Conservation (phyloP, 1,140 invertebrate species). For the Bombus sylvicola region DNA sequence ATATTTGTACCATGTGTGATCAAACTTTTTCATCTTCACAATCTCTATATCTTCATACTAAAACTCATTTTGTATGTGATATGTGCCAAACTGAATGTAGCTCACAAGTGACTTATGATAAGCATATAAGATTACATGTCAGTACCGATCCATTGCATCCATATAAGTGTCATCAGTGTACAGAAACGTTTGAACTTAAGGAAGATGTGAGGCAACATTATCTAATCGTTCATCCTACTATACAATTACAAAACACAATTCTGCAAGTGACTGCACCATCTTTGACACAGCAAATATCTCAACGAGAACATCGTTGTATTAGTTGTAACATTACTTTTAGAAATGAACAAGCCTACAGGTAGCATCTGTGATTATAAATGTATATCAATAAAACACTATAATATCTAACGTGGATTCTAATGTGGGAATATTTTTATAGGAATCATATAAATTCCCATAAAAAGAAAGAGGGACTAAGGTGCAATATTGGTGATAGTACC, state of each 20-base stretch:
- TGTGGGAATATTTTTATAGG: conserved; percentile 52
- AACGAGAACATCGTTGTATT: conserved; percentile 54
- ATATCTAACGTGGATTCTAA: background rate
- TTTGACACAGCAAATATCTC: conserved; percentile 10
- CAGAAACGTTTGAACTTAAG: conserved; percentile 69
- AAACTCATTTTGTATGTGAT: conserved; percentile 73
- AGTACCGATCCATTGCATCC: conserved; percentile 69
- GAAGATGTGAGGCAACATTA: conserved; percentile 68
- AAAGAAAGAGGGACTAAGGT: conserved; percentile 56
- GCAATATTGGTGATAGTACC: conserved; percentile 40
- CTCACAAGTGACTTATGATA: conserved; percentile 66
- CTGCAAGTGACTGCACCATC: conserved; percentile 22
- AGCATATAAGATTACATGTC: conserved; percentile 69
- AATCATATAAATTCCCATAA: conserved; percentile 66
- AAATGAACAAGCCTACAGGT: conserved; percentile 71
- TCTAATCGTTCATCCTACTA: conserved; percentile 42
- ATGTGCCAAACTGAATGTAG: conserved; percentile 71
- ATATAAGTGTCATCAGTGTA: conserved; percentile 75
- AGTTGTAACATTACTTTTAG: conserved; percentile 69
- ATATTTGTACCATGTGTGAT: conserved; percentile 61
- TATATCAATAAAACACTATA: background rate
- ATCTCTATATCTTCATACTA: conserved; percentile 64
- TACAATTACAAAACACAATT: conserved; percentile 35
- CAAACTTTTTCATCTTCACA: conserved; percentile 57
- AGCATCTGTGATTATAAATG: background rate